Evolutionary conservation across 2,888 invertebrate species (phyloP).

Genomic region (Clepsis dumicolana): DNA sequence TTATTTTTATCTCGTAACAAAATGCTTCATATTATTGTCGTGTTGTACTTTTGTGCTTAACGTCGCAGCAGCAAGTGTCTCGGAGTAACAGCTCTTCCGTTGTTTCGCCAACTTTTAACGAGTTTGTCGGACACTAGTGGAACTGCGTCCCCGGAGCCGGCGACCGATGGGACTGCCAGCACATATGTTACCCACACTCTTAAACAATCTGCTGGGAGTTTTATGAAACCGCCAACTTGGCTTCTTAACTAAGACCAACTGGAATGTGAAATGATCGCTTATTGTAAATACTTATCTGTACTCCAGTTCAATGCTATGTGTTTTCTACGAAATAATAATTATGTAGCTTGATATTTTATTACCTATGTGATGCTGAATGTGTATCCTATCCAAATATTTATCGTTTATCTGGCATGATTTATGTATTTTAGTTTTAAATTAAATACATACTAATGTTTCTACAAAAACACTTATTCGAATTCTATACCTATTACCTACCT

Average conservation of each 20-base stretch:
- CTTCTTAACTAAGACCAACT: constrained; percentile 23
- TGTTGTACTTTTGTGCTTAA: constrained; percentile 82
- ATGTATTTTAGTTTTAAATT: too few species aligned
- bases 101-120: constrained; percentile 84
- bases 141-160: constrained; percentile 60
- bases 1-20: constrained; percentile 69
- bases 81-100: constrained; percentile 75
- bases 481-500: too few species aligned
- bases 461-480: too few species aligned
- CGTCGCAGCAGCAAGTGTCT: constrained; percentile 81
- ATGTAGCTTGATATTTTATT: too few species aligned
- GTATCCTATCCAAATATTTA: too few species aligned
- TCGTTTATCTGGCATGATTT: too few species aligned
- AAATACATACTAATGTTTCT: too few species aligned
- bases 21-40: constrained; percentile 78
- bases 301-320: too few species aligned
- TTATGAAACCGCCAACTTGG: constrained; percentile 48
- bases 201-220: constrained; percentile 52
- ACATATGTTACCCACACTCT: constrained; percentile 62
- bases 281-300: too few species aligned
- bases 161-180: constrained; percentile 61
- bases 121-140: constrained; percentile 82
- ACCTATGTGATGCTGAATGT: too few species aligned
- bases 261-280: too few species aligned
- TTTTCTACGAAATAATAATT: too few species aligned